Evolutionary conservation across 2,888 invertebrate genomes (phyloP).

Genomic region (Pristionchus japonicus): DNA sequence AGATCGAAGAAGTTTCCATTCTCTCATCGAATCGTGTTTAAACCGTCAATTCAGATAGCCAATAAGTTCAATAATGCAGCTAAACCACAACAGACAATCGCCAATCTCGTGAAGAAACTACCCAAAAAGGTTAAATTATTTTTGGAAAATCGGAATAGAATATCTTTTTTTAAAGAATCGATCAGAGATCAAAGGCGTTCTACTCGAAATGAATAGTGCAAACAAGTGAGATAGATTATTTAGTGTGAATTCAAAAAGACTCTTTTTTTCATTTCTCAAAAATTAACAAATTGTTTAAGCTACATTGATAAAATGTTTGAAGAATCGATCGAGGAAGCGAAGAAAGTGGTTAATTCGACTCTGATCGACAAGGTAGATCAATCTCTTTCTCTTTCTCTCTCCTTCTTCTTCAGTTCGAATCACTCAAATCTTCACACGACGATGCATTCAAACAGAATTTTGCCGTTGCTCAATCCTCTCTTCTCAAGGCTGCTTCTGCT

Average conservation of each 20-base stretch:
- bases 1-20: slow-evolving; percentile 6
- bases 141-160: background rate
- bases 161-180: background rate
- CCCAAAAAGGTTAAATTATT: background rate
- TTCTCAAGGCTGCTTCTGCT: slow-evolving; percentile 5
- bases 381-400: too few species aligned
- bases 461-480: slow-evolving; percentile 15
- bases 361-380: slow-evolving; percentile 7
- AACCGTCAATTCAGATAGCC: background rate
- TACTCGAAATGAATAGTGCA: slow-evolving; percentile 1
- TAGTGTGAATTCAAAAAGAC: too few species aligned
- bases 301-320: slow-evolving; percentile 30
- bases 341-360: slow-evolving; percentile 37
- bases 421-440: slow-evolving; percentile 18
- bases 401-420: slow-evolving; percentile 31
- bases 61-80: slow-evolving; percentile 21
- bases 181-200: background rate
- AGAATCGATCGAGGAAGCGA: background rate
- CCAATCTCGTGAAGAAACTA: slow-evolving; percentile 19
- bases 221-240: slow-evolving; percentile 20
- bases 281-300: background rate
- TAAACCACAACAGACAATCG: slow-evolving; percentile 1
- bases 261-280: too few species aligned
- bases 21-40: too few species aligned
- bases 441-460: slow-evolving; percentile 26